A percentile compares a stretch with the other conserved stretches of the same genome.
phyloP scores from a whole-genome alignment of 2,113 vertebrate species.

The Rhabdornis inornatus region DNA sequence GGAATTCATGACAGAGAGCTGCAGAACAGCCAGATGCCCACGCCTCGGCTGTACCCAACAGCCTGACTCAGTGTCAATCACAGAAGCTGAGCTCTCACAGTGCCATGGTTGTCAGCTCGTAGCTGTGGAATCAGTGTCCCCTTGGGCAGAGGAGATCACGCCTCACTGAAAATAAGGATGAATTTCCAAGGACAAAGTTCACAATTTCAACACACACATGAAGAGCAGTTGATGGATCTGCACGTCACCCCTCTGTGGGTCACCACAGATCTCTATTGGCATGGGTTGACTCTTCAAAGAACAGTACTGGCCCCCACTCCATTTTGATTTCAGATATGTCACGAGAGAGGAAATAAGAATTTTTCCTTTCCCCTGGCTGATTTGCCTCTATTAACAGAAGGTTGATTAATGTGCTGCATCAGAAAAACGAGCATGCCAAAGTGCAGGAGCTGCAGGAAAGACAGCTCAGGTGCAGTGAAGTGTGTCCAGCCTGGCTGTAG shows the following conservation, averaged over 20 bases:
- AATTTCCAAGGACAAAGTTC: neutral
- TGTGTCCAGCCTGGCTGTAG: neutral
- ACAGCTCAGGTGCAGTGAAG: neutral
- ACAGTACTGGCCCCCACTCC: neutral
- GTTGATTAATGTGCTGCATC: neutral
- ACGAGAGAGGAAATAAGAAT: neutral
- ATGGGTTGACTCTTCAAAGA: neutral
- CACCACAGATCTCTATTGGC: neutral
- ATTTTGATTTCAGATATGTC: neutral
- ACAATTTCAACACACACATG: neutral
- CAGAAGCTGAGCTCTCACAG: neutral
- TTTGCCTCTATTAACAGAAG: neutral
- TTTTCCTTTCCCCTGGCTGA: neutral
- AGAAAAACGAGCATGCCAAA: neutral
- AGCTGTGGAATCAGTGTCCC: fast-evolving
- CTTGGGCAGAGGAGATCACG: neutral
- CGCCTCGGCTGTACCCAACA: fast-evolving
- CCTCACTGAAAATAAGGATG: neutral
- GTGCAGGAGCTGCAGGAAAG: neutral
- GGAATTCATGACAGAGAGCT: neutral
- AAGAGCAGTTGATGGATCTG: neutral
- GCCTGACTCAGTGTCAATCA: fast-evolving
- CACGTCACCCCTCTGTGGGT: neutral
- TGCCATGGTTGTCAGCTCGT: neutral
- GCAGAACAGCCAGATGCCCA: neutral